These are phyloP conservation scores for Eupithecia dodoneata DNA, from an alignment of 2,888 invertebrate species.

Conservation along the genomic window DNA sequence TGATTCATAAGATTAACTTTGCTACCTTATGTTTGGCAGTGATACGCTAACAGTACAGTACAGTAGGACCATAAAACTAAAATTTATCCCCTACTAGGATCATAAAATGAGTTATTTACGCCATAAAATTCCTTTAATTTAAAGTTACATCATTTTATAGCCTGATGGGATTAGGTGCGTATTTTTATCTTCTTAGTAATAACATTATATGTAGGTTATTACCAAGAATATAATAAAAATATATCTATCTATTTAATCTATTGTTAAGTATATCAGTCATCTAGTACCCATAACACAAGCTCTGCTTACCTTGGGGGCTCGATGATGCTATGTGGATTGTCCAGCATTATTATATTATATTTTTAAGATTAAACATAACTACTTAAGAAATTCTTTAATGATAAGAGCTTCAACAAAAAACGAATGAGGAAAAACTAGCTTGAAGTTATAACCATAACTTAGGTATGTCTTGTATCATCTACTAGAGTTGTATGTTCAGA, in stretches of 20 bases:
- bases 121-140: conserved; percentile 31
- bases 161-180: neutral
- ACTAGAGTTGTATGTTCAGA: neutral
- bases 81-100: conserved; percentile 19
- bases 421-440: neutral
- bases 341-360: no score
- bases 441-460: neutral
- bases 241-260: no score
- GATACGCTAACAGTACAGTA: conserved; percentile 6
- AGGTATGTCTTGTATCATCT: neutral
- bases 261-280: no score
- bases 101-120: conserved; percentile 27
- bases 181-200: conserved; percentile 2
- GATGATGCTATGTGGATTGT: no score
- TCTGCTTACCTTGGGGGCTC: no score
- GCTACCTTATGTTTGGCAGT: conserved; percentile 5
- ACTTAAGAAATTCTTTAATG: no score
- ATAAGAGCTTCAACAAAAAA: neutral
- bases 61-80: conserved; percentile 24
- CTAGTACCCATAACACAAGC: no score
- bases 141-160: conserved; percentile 13
- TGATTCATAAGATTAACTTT: conserved; percentile 2
- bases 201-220: neutral
- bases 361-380: no score
- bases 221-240: no score